Conservation (phyloP, 2,888 invertebrate genomes). For the Hirtodrosophila trivittata region DNA sequence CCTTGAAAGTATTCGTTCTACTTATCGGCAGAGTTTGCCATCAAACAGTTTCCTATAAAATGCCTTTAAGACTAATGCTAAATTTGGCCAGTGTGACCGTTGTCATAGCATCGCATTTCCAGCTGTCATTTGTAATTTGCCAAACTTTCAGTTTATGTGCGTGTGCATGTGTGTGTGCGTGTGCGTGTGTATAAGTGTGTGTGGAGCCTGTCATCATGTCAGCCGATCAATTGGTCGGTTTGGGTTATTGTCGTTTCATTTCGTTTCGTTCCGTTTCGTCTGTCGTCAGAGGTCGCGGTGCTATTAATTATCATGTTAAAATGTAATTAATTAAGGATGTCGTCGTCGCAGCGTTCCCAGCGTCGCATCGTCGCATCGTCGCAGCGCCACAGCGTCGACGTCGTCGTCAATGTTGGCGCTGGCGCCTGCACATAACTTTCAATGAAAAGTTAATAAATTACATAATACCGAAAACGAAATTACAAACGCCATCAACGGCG, state of each 20-base stretch:
- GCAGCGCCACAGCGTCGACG: conserved; percentile 16
- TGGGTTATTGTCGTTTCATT: conserved; percentile 30
- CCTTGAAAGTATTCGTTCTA: no score
- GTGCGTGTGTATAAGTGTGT: neutral
- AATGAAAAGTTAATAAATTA: conserved; percentile 79
- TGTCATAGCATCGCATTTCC: neutral
- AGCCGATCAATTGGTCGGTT: conserved; percentile 49
- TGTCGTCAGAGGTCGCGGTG: conserved; percentile 54
- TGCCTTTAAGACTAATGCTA: no score
- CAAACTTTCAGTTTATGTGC: conserved; percentile 13
- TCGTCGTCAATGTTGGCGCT: conserved; percentile 36
- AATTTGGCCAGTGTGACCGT: conserved; percentile 2
- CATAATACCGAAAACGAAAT: conserved; percentile 75
- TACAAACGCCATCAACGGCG: conserved; percentile 72
- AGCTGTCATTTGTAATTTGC: conserved; percentile 14
- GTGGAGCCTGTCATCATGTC: conserved; percentile 29
- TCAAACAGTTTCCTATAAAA: no score
- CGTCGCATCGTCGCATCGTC: neutral
- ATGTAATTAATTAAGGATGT: conserved; percentile 79
- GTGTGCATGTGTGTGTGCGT: neutral
- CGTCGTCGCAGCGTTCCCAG: conserved; percentile 45
- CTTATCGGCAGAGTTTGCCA: no score
- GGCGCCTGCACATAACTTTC: conserved; percentile 73
- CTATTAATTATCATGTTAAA: conserved; percentile 78
- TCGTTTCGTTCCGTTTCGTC: conserved; percentile 7